Base-by-base conservation (phyloP, 2,888 invertebrate genomes). In the Parnassius apollo region DNA sequence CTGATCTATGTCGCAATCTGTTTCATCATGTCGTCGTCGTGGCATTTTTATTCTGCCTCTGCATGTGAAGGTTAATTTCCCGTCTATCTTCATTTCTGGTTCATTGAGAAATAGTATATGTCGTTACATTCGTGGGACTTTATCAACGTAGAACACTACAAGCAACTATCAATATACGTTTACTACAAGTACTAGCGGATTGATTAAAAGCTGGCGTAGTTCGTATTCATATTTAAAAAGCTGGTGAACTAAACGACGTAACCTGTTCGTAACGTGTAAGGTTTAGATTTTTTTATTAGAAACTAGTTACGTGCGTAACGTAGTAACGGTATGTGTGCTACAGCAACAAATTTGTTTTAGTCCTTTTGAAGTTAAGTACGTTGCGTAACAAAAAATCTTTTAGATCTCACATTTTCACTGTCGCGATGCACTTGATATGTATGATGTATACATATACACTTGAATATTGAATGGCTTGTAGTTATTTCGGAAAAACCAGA, bases 41-140 rank as follows among this genome's bases (percentile, higher is more conserved):
- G 51, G 49, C 51, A 59, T 52, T 44, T 49, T 64, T 53, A 49
- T 64, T 64, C 55, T 56, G 52, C 55, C 61, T 62, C 57, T 54
- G 42, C 59, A 57, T 85, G 85, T 85, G 83, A 86, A 86, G 86
- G 85, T 77, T 82, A 72, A 62, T 65, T 67, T 72, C 64, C 51
- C 22, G 55, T 42, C 44, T 46, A 44, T 72, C 72, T 68, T 65
- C 68, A 67, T 65, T 52, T 54, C 63, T 57, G 58, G 59, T 64
- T 49, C 62, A 64, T 57, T 57, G 10, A 13, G 59, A 51, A 59
- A 63, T 42, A 8, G 8, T 57, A n/a, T 45, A 49, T 50, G 12
- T 9, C 42, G 9, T 12, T 22, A 10, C 48, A 10, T 42, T 49
- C 25, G 0, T 25, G 25, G 45, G 44, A 8, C 22, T 12, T 50